A percentile compares a stretch with the other conserved stretches of the same genome.
These are phyloP conservation scores for Agapornis canus DNA, from an alignment of 2,797 vertebrate species.

Conservation along the genomic window DNA sequence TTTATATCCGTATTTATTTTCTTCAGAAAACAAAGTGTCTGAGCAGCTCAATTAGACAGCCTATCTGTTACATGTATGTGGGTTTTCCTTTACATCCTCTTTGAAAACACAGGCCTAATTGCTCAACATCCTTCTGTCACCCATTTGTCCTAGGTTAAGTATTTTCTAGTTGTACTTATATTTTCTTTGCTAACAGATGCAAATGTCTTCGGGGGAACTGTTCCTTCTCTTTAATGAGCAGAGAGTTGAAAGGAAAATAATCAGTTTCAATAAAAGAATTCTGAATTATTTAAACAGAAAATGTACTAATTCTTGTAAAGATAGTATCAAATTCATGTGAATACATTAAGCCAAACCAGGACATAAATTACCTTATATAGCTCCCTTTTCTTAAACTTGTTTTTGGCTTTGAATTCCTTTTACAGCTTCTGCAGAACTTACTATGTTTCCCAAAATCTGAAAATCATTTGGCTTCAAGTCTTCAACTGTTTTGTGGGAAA, in stretches of 20 bases:
- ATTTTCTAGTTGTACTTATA: slow-evolving; percentile 40
- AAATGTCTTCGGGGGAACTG: neutral
- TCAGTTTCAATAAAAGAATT: neutral
- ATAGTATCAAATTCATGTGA: neutral
- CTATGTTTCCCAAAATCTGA: neutral
- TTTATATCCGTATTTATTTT: neutral
- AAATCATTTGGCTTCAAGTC: neutral
- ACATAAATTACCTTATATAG: neutral
- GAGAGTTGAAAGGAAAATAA: slow-evolving; percentile 31
- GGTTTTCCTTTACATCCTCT: neutral
- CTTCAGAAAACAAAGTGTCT: neutral
- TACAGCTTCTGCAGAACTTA: neutral
- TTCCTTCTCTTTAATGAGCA: slow-evolving; percentile 27
- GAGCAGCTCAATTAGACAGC: neutral
- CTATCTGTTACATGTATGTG: neutral
- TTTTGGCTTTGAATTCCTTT: neutral
- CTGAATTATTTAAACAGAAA: neutral
- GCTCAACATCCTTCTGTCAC: slow-evolving; percentile 10
- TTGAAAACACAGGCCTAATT: slow-evolving; percentile 12
- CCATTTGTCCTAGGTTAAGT: slow-evolving; percentile 43
- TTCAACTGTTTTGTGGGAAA: neutral
- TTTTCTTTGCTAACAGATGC: slow-evolving; percentile 42
- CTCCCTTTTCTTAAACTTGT: neutral
- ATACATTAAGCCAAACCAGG: neutral
- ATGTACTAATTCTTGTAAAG: neutral